Base-by-base conservation (phyloP, 2,797 vertebrate species). In the Falco novaeseelandiae region DNA sequence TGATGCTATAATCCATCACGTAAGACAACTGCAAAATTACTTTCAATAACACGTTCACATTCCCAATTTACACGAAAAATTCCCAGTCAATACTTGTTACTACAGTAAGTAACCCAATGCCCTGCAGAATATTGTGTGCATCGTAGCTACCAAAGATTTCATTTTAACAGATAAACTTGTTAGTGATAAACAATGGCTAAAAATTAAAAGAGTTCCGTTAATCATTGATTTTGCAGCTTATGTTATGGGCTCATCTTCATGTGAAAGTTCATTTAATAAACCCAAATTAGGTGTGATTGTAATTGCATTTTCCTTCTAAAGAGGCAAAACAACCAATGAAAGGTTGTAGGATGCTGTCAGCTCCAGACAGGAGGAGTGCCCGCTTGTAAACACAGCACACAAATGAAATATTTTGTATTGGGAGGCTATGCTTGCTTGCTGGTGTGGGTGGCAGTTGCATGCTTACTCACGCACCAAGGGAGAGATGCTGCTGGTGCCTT, bases 11-110 rank as follows among this genome's bases (percentile, higher is more conserved):
- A 97, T 97, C 96, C 95, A 96, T 97, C 95, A 97, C 5, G 3
- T 29, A 65, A 85, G 97, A 96, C 94, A 97, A 93, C 84, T 90
- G 63, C 89, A 96, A 94, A 96, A 97, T 97, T 96, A 95, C 93
- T 95, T 97, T 95, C 85, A 94, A 83, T 93, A 96, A 92, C 74
- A 72, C 59, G 95, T 90, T 91, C 70, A 48, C 26, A 3, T 94
- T 96, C 65, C 82, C 46, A 92, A 87, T 96, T 95, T 95, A 87
- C 81, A 82, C 67, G 20, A 72, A 92, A 92, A 94, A 90, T 81
- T 85, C 74, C 81, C 32, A 36, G 92, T 95, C 96, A 66, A 96
- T 96, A 90, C 71, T 87, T 93, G 92, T 96, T 96, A 97, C 84
- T 89, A 73, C 54, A 67, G 84, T 83, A 89, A 87, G 83, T 62